Base-by-base conservation (phyloP, 2,888 invertebrate species). In the Amphipoea oculea region DNA sequence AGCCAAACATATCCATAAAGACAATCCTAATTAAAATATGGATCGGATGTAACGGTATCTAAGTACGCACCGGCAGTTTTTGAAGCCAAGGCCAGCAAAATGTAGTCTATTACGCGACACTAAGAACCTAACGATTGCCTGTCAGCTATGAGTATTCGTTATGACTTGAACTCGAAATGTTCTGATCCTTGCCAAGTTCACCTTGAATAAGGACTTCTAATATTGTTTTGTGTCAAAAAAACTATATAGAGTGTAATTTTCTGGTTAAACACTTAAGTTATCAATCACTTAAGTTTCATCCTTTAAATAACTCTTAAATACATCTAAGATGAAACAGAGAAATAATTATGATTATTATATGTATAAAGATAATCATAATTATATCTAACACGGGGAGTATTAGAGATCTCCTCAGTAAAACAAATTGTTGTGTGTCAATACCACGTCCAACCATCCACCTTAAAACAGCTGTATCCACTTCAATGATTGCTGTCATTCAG, bases 51-150 rank as follows among this genome's bases (percentile, higher is more conserved):
- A 60, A 69, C 60, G 45, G 48, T 73, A 73, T 62, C 54, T 70
- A 67, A 67, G 78, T 78, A 83, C 79, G 76, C 85, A 57, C 84
- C 42, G n/a, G 45, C 70, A 66, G 81, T 81, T 84, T 83, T 84
- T 76, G 73, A 83, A 84, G 85, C 76, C 83, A 83, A 84, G 83
- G 83, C 66, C 66, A 73, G 48, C 69, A 75, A 84, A 83, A 81
- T 66, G 76, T 70, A 73, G 73, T 67, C 62, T 82, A 83, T 82
- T 79, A 78, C 48, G n/a, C 57, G 74, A 74, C 73, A 57, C 66
- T 74, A 14, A 76, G 63, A 45, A 36, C 65, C 36, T 67, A 81
- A 83, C 67, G 62, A 70, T 66, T 36, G 63, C 72, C 73, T 79
- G 82, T 69, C 84, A 75, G 12, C 6, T 63, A 4, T 62, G 29